Evolutionary conservation across 2,888 invertebrate genomes (phyloP).

Genomic region (Cyclophora albipunctata): DNA sequence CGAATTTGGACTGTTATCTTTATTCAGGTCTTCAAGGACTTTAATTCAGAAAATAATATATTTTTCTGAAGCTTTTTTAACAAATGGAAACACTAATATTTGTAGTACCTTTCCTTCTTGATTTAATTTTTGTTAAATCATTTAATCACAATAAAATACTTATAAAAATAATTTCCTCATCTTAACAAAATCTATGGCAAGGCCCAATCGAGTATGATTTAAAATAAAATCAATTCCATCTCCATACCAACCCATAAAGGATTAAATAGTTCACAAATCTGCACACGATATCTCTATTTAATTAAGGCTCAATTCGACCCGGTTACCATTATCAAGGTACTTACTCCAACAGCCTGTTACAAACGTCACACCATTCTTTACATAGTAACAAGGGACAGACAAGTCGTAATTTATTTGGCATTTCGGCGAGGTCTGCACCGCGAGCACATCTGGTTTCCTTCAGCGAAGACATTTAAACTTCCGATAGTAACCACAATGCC

Average conservation of each 20-base stretch:
- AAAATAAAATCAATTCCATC: too few species aligned
- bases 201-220: too few species aligned
- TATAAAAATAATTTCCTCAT: too few species aligned
- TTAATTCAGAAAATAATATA: too few species aligned
- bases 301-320: constrained; percentile 24
- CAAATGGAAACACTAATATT: too few species aligned
- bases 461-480: constrained; percentile 28
- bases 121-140: too few species aligned
- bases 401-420: constrained; percentile 52
- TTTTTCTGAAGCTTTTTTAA: too few species aligned
- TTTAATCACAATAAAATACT: too few species aligned
- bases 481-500: constrained; percentile 18
- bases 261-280: constrained; percentile 1
- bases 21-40: too few species aligned
- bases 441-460: constrained; percentile 50
- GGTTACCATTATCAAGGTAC: constrained; percentile 26
- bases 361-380: constrained; percentile 35
- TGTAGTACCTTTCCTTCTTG: too few species aligned
- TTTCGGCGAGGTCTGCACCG: constrained; percentile 29
- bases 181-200: too few species aligned
- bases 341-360: constrained; percentile 36
- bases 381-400: constrained; percentile 46
- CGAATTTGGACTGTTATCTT: too few species aligned
- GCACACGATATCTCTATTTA: constrained; percentile 15
- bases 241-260: background rate